phyloP scores from a whole-genome alignment of 2,797 vertebrate genomes.

The Notolepis coatsorum region DNA sequence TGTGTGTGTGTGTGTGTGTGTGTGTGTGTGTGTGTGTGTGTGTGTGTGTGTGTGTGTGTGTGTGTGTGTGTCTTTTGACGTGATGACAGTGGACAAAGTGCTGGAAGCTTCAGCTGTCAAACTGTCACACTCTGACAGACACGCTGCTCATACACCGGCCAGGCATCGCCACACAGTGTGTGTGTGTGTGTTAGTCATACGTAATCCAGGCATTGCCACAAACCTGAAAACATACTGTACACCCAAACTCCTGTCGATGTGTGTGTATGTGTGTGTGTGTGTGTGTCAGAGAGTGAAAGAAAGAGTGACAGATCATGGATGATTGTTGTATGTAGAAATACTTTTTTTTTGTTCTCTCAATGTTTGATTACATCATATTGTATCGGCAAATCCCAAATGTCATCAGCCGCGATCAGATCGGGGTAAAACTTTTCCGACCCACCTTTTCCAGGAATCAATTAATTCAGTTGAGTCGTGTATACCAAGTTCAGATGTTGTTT shows the following conservation, averaged over 20 bases:
- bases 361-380: too few species aligned
- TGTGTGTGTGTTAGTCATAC: constrained; percentile 61
- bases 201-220: constrained; percentile 68
- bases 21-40: constrained; percentile 43
- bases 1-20: constrained; percentile 24
- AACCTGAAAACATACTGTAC: constrained; percentile 47
- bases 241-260: constrained; percentile 38
- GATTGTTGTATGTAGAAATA: too few species aligned
- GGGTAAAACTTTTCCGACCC: too few species aligned
- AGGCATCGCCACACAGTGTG: constrained; percentile 75
- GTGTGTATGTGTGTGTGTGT: not conserved
- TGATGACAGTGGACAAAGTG: constrained; percentile 97
- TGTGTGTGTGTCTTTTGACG: constrained; percentile 74
- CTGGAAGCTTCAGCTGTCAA: constrained; percentile 94
- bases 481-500: too few species aligned
- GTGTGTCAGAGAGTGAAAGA: too few species aligned
- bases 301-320: too few species aligned
- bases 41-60: not conserved
- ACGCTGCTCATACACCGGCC: constrained; percentile 93
- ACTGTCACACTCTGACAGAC: constrained; percentile 96
- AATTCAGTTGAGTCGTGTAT: too few species aligned
- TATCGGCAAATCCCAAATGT: too few species aligned
- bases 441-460: too few species aligned
- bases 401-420: too few species aligned
- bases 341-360: too few species aligned